These are phyloP conservation scores for Anolis apletophallus DNA, from an alignment of 2,797 vertebrate species.

Conservation along the genomic window DNA sequence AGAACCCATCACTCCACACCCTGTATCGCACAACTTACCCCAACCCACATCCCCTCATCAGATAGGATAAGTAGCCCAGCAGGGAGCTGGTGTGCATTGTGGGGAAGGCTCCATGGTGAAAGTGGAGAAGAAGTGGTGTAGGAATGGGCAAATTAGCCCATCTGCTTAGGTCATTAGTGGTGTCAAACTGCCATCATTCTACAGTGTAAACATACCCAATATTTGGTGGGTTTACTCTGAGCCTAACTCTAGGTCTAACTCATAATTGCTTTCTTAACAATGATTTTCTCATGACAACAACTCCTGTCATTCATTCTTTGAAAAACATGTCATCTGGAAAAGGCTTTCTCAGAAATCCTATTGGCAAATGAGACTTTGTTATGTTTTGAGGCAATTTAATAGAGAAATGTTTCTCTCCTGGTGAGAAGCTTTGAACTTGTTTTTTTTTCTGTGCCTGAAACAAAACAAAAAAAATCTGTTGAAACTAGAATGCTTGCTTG, in stretches of 20 bases:
- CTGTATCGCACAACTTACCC: no score
- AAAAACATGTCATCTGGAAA: conserved; percentile 41
- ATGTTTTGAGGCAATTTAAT: conserved; percentile 60
- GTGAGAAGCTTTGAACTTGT: conserved; percentile 53
- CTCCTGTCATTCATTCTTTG: conserved; percentile 34
- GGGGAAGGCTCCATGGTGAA: no score
- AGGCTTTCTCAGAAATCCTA: conserved; percentile 48
- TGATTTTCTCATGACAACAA: conserved; percentile 13
- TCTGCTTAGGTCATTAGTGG: no score
- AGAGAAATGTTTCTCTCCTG: conserved; percentile 63
- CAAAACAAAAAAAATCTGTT: conserved; percentile 73
- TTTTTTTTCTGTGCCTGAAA: conserved; percentile 61
- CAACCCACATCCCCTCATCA: no score
- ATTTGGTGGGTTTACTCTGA: neutral
- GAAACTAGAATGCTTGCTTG: conserved; percentile 59
- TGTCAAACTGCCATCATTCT: no score
- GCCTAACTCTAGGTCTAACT: neutral
- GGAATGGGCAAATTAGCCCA: no score
- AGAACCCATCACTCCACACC: no score
- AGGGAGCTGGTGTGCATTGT: no score
- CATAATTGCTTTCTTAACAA: neutral
- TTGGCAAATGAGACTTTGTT: conserved; percentile 52
- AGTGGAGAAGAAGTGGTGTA: no score
- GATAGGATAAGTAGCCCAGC: no score
- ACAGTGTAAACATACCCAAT: no score